Evolutionary conservation across 1,140 invertebrate species (phyloP), one percentile per base, ranked within the genome.

Genomic region (Mizuhopecten yessoensis): DNA sequence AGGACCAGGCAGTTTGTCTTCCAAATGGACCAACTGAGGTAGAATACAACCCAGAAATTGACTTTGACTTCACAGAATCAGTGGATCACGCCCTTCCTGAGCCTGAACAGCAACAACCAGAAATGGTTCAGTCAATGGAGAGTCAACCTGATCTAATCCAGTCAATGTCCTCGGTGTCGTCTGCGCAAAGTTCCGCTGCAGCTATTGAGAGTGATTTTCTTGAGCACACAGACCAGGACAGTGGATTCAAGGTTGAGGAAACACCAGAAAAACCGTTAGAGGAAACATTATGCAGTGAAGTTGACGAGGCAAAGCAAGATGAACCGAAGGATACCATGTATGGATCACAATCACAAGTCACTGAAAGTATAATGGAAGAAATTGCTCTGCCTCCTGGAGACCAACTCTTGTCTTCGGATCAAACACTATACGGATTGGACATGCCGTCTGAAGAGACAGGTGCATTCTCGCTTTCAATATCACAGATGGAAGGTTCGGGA

Each of bases 21-120:
- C 95, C 95, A 89, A 97, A 97, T 95, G 97, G 97, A 11, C 97
- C 97, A 42, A 97, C 97, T 33, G 97, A 97, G 95, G 96, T 97
- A 23, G 97, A 97, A 86, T 97, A 97, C 92, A 96, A 96, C 92
- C 95, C 97, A 88, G 96, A 97, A 94, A 96, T 96, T 94, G 97
- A 97, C 94, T 94, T 94, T 93, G 95, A 91, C 96, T 97, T 93
- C 88, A 90, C 90, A 91, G 87, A 89, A 86, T 57, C 89, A 15
- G 49, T 34, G 29, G 86, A 92, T 23, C 34, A 57, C 15, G 33
- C 90, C 17, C 91, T 87, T 34, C 86, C 86, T 33, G 57, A 86
- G 13, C 75, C 89, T 23, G 42, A 90, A 29, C 36, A 33, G 33
- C 15, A 34, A 23, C 88, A 90, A 90, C 90, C 92, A 87, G 90